Evolutionary conservation across 2,113 vertebrate genomes (phyloP), one percentile per base, ranked within the genome.

Genomic region (Elachura formosa): DNA sequence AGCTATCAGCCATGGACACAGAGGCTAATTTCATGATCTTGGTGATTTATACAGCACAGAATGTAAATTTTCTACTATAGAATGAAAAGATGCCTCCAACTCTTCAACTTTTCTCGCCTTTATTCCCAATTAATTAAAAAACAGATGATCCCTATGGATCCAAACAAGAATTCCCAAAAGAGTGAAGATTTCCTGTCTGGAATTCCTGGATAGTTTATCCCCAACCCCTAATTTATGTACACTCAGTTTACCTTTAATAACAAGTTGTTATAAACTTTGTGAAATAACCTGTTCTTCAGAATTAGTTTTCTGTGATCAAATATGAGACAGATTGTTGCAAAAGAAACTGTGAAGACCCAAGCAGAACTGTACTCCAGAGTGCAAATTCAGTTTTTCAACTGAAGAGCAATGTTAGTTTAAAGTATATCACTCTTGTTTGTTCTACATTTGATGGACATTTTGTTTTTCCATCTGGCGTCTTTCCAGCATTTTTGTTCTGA

Each of bases 401-500:
- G 48, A 89, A 85, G 29, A 88, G 28, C 61, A 48, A 24, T 74
- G 56, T 80, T 85, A 91, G 51, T 82, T 83, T 89, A 80, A 41
- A 76, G 12, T 22, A 40, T 5, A 63, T 10, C 29, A 52, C 38
- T 90, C 67, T 56, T 82, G 71, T 55, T 88, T 95, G 72, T 43
- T 80, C n/a, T 63, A 11, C 22, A 18, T 77, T 43, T 80, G 75
- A 88, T 52, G 51, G 89, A 85, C 28, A 43, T 54, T 91, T 85
- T 87, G 46, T 17, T 93, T 89, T 91, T 73, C 66, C 5, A 45
- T 34, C 67, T 90, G 87, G 78, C 67, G 34, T 82, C 29, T 84
- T 94, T 85, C 67, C 85, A 96, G 34, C 18, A 71, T 80, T 94
- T 94, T 91, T 91, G 26, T 88, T 85, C 48, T 15, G 5, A 86